Conservation (phyloP, 2,888 invertebrate species). For the Pachliopta kotzebuea region DNA sequence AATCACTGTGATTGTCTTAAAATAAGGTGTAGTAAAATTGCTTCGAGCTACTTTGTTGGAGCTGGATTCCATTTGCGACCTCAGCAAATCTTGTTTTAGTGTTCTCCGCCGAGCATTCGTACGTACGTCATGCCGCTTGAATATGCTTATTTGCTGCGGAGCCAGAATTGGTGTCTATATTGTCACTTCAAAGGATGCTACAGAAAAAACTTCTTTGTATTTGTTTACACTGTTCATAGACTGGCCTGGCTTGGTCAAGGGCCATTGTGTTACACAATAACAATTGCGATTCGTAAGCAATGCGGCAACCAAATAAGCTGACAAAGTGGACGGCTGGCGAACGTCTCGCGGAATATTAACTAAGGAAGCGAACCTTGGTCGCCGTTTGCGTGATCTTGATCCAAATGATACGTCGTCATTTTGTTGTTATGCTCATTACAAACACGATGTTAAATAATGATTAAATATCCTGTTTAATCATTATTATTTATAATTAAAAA, state of each 20-base stretch:
- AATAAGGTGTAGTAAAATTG: conserved; percentile 21
- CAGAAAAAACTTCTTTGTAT: conserved; percentile 25
- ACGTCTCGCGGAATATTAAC: conserved; percentile 58
- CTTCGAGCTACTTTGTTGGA: conserved; percentile 20
- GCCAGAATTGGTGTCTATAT: conserved; percentile 41
- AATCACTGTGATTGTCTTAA: conserved; percentile 24
- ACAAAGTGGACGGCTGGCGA: conserved; percentile 47
- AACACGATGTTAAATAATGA: neutral
- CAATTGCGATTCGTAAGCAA: conserved; percentile 66
- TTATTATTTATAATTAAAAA: too few relatives aligned
- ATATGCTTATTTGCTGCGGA: conserved; percentile 36
- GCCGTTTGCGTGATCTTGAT: conserved; percentile 50
- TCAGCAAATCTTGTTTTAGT: conserved; percentile 24
- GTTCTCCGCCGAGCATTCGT: conserved; percentile 21
- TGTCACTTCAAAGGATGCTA: conserved; percentile 35
- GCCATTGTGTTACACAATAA: conserved; percentile 61
- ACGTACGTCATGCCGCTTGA: conserved; percentile 28
- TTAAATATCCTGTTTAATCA: too few relatives aligned
- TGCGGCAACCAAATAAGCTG: conserved; percentile 61
- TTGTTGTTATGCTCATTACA: conserved; percentile 26
- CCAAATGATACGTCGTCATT: conserved; percentile 42
- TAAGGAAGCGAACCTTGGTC: conserved; percentile 48
- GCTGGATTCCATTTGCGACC: conserved; percentile 13
- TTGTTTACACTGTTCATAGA: conserved; percentile 14
- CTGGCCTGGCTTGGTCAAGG: conserved; percentile 36